These are phyloP conservation scores for Camptogramma bilineatum DNA, from an alignment of 2,888 invertebrate species.

Conservation along the genomic window DNA sequence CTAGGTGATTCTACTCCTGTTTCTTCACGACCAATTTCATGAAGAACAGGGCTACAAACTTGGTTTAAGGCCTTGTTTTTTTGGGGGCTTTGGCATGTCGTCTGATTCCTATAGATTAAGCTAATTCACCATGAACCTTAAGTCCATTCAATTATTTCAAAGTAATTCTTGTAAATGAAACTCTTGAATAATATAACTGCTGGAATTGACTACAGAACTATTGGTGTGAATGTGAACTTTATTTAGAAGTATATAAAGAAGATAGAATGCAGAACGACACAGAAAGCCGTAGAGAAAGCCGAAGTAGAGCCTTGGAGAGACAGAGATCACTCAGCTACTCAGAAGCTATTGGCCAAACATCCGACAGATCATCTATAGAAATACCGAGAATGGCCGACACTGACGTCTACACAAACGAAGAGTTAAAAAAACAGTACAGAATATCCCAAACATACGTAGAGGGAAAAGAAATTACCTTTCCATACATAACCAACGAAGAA, in stretches of 20 bases:
- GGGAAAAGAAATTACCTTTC: conserved; percentile 75
- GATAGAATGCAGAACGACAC: conserved; percentile 52
- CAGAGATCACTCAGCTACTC: conserved; percentile 78
- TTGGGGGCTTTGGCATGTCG: too few relatives aligned
- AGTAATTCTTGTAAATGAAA: too few relatives aligned
- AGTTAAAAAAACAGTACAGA: conserved; percentile 74
- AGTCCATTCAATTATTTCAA: too few relatives aligned
- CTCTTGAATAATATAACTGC: too few relatives aligned
- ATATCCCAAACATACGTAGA: conserved; percentile 79
- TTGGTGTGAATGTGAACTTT: too few relatives aligned
- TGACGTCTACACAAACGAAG: conserved; percentile 77
- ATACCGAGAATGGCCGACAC: conserved; percentile 72
- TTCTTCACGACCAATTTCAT: too few relatives aligned
- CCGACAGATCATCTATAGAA: conserved; percentile 72
- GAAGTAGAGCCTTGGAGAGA: conserved; percentile 67
- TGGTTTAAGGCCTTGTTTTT: too few relatives aligned
- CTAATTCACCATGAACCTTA: too few relatives aligned
- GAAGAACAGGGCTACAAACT: too few relatives aligned
- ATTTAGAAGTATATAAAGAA: neutral
- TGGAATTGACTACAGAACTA: too few relatives aligned
- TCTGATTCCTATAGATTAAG: too few relatives aligned
- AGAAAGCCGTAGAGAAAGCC: conserved; percentile 64
- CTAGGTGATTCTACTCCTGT: too few relatives aligned
- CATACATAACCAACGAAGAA: conserved; percentile 53
- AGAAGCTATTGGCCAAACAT: conserved; percentile 74